Evolutionary conservation across 2,888 invertebrate genomes (phyloP).

Genomic region (Phytoseiulus persimilis): DNA sequence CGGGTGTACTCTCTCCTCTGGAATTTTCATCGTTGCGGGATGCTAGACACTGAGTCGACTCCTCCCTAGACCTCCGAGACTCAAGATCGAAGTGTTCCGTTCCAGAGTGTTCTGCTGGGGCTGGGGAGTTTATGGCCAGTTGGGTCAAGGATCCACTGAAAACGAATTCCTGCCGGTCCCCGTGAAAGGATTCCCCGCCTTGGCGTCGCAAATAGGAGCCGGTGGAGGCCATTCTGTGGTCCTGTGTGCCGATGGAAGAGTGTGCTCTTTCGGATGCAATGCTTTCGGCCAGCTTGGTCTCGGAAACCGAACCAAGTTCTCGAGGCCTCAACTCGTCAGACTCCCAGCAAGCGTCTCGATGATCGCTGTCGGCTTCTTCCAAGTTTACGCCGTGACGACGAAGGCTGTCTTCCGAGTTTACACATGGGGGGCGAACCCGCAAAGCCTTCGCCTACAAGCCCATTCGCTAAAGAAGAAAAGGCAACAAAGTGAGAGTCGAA

Average conservation of each 20-base stretch:
- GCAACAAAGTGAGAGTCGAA: conserved; percentile 42
- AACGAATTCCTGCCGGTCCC: conserved; percentile 58
- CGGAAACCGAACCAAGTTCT: conserved; percentile 47
- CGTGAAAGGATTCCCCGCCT: conserved; percentile 53
- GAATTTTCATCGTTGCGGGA: too few species aligned
- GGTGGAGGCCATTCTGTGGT: conserved; percentile 60
- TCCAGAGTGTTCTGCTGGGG: conserved; percentile 77
- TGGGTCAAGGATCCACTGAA: conserved; percentile 73
- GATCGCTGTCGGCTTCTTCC: conserved; percentile 64
- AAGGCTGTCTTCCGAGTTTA: conserved; percentile 53
- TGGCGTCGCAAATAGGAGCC: conserved; percentile 55
- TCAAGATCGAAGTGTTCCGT: not conserved
- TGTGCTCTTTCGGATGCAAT: conserved; percentile 60
- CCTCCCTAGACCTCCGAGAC: too few species aligned
- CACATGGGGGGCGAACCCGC: conserved; percentile 70
- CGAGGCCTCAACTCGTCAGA: conserved; percentile 56
- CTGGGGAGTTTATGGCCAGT: conserved; percentile 89
- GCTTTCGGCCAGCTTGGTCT: conserved; percentile 69
- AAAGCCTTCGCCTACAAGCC: conserved; percentile 61
- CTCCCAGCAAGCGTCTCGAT: conserved; percentile 54
- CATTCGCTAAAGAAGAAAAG: conserved; percentile 59
- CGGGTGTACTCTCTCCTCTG: too few species aligned
- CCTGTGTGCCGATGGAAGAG: conserved; percentile 55
- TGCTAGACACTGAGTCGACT: too few species aligned
- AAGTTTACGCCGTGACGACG: conserved; percentile 51